Conservation (phyloP, 2,113 vertebrate species). For the Saimiri boliviensis region DNA sequence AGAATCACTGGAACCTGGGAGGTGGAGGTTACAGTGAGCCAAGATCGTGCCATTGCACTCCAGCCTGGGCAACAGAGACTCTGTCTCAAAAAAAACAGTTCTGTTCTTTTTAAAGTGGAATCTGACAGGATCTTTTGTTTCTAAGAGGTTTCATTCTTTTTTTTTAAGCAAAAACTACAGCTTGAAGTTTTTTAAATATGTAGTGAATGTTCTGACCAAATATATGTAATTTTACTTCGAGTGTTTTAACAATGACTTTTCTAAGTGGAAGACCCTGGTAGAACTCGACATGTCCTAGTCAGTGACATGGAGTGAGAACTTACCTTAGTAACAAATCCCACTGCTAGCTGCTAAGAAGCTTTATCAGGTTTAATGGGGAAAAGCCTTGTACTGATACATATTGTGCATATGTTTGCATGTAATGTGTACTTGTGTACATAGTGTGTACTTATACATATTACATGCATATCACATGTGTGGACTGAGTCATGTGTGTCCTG, state of each 20-base stretch:
- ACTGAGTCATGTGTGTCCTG: background rate
- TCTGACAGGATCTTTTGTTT: slow-evolving; percentile 16
- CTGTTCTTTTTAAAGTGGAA: slow-evolving; percentile 18
- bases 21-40: too few species aligned
- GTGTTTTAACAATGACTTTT: slow-evolving; percentile 27
- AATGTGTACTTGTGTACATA: background rate
- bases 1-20: too few species aligned
- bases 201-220: slow-evolving; percentile 39
- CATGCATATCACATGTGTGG: too few species aligned
- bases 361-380: background rate
- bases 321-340: background rate
- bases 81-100: background rate
- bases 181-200: slow-evolving; percentile 18
- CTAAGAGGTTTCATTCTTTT: background rate
- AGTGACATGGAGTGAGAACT: background rate
- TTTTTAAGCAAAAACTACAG: slow-evolving; percentile 11
- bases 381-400: background rate
- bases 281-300: background rate
- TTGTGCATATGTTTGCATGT: too few species aligned
- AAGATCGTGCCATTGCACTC: too few species aligned
- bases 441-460: background rate
- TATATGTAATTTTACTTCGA: background rate
- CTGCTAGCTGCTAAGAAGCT: background rate
- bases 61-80: too few species aligned
- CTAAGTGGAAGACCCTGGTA: background rate